Conservation (phyloP, 2,113 vertebrate species). For the Protomyctophum bolini region DNA sequence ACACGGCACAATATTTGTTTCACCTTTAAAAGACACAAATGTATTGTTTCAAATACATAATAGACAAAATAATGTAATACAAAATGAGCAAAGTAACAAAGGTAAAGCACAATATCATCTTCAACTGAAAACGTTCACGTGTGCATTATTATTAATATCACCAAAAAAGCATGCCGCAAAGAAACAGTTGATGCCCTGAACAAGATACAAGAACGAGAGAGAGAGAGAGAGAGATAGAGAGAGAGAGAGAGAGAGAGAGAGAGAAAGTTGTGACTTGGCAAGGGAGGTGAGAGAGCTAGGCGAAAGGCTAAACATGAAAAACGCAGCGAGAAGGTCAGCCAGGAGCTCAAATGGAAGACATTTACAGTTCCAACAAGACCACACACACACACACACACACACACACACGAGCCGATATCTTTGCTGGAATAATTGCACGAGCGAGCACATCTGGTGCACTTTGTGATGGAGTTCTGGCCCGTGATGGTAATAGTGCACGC, state of each 20-base stretch:
- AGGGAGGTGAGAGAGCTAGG: constrained; percentile 55
- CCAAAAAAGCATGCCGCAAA: neutral
- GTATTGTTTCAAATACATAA: too few relatives aligned
- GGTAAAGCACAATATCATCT: too few relatives aligned
- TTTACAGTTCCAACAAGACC: constrained; percentile 70
- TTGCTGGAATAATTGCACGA: constrained; percentile 68
- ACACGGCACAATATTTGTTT: too few relatives aligned
- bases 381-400: constrained; percentile 22
- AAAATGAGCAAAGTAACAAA: too few relatives aligned
- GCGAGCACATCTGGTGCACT: constrained; percentile 76
- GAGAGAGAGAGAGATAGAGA: constrained; percentile 57
- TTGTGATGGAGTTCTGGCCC: constrained; percentile 67
- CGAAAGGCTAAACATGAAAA: constrained; percentile 70
- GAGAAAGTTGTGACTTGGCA: constrained; percentile 55
- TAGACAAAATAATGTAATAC: too few relatives aligned
- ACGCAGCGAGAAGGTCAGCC: constrained; percentile 71
- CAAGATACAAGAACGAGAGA: neutral
- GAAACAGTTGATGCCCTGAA: too few relatives aligned
- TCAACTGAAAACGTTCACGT: too few relatives aligned
- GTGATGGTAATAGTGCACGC: constrained; percentile 46
- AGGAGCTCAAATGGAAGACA: constrained; percentile 73
- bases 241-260: constrained; percentile 59
- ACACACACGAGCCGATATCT: constrained; percentile 61
- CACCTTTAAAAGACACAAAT: too few relatives aligned
- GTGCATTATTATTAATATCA: too few relatives aligned